Base-by-base conservation (phyloP, 2,797 vertebrate genomes). In the Bradypodion pumilum region DNA sequence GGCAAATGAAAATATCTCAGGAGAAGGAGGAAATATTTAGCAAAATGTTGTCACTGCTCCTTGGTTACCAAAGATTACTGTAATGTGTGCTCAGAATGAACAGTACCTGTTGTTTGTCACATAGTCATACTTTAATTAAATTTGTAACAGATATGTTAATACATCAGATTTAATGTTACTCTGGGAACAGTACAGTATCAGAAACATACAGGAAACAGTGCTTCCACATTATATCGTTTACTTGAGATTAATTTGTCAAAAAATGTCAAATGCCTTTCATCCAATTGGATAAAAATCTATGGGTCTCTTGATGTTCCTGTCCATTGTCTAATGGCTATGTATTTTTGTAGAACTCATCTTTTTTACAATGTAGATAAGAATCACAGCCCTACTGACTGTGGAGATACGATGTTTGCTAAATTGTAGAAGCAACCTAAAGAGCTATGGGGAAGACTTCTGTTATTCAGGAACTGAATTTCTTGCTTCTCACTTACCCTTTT, bases 181-280 rank as follows among this genome's bases (percentile, higher is more conserved):
- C 3, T 46, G 4, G 82, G 74, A 88, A 82, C 85, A n/a, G 3
- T 91, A 82, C 85, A n/a, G 3, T 91, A 56, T 69, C 85, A 80
- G 1, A 7, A 89, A 62, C 87, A 83, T 73, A 73, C 6, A 87
- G 13, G 74, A 88, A 83, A 68, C 2, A 0, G 56, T 82, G 40
- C 21, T 74, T 73, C 40, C 23, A 3, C 73, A 27, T 5, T 19
- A 21, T 77, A 62, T 0, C 0, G 0, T 73, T 0, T 74, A 16
- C 29, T 12, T 3, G 15, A 5, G 0, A 86, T 63, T 2, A 40
- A 80, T 25, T 1, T 76, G 74, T 81, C 79, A 23, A 1, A 40
- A 42, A 84, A 82, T 73, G n/a, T 32, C 44, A 13, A 29, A 0
- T 73, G 6, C 15, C 3, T 49, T 79, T 72, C 40, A 23, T 15